Conservation (phyloP, 2,113 vertebrate genomes). For the Odocoileus hemionus region DNA sequence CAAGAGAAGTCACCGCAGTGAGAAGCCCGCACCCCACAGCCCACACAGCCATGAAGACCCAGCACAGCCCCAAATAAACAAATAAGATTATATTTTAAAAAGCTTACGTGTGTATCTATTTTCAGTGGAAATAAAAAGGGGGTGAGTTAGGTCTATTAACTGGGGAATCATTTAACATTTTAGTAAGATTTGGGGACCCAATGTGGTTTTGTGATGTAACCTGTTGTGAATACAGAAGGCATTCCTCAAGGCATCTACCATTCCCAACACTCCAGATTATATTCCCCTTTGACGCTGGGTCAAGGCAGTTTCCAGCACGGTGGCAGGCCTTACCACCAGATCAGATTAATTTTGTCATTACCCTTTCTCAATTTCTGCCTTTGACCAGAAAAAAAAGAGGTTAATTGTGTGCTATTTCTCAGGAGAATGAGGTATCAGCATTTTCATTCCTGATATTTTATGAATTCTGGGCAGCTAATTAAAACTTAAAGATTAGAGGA, state of each 20-base stretch:
- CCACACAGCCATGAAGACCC: accelerated
- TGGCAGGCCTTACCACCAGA: constrained; percentile 5
- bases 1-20: neutral
- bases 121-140: neutral
- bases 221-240: neutral
- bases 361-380: constrained; percentile 71
- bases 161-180: constrained; percentile 12
- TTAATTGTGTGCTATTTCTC: constrained; percentile 76
- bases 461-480: constrained; percentile 70
- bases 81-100: neutral
- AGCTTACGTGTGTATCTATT: neutral
- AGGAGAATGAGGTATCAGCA: constrained; percentile 71
- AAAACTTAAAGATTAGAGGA: constrained; percentile 72
- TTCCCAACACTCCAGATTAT: neutral
- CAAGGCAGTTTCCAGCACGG: neutral
- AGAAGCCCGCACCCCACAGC: neutral
- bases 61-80: neutral
- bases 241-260: accelerated
- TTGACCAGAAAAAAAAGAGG: constrained; percentile 72
- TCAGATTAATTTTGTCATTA: constrained; percentile 76
- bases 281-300: neutral
- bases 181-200: neutral
- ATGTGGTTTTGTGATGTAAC: neutral
- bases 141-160: neutral
- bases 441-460: constrained; percentile 69